Base-by-base conservation (phyloP, 2,888 invertebrate species). In the Oscheius onirici region DNA sequence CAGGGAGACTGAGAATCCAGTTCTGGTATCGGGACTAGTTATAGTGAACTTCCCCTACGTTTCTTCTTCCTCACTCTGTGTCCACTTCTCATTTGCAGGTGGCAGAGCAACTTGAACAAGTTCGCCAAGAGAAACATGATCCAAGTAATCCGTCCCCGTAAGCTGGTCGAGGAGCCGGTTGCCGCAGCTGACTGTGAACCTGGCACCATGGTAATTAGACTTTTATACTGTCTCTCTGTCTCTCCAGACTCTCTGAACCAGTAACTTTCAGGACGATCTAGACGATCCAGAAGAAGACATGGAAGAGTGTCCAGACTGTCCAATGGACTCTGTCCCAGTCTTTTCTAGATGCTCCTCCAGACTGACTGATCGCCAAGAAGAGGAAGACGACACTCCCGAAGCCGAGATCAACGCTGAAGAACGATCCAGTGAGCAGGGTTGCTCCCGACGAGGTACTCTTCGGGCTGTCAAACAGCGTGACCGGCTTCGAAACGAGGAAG, bases 121-220 rank as follows among this genome's bases (percentile, higher is more conserved):
- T 86, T 77, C 72, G 82, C 83, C 11, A 83, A 83, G 60, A 76
- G 75, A 61, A 83, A 85, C 68, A 75, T 74, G 52, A 78, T 83
- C 44, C 79, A 77, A 43, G 61, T 83, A 58, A 58, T 58, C 43
- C 76, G 74, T 22, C 84, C 83, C 20, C 65, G 80, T 26, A 60
- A 76, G 46, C 72, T 73, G n/a, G 57, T 74, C 71, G 68, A 75
- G 70, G 75, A 70, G 49, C 63, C 63, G 20, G 49, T 49, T 28
- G 11, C 63, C 10, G 34, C 34, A 34, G 34, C 34, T 8, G 34
- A 34, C 34, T 34, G 34, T 34, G 63, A 63, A 26, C 46, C 69
- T 1, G 40, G 72, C 41, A 57, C 43, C 43, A 58, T 58, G 58
- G 58, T 58, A 58, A 58, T 58, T 58, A 17, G 20, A 46, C 20